A percentile compares a stretch with the other conserved stretches of the same genome.
phyloP scores from a whole-genome alignment of 2,113 vertebrate species.

The Amia ocellicauda region DNA sequence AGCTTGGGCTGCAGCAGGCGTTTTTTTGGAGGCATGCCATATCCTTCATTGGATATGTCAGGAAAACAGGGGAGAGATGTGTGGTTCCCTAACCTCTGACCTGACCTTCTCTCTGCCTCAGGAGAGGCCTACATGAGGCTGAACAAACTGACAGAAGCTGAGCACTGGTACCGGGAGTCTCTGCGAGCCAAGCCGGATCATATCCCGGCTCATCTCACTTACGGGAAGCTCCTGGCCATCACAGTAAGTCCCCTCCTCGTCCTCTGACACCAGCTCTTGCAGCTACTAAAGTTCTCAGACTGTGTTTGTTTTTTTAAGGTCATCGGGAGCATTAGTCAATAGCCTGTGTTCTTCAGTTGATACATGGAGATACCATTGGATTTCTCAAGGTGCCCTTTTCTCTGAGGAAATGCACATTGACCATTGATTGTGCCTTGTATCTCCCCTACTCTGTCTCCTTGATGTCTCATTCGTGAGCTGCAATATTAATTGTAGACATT shows the following conservation, averaged over 20 bases:
- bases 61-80: conserved; percentile 36
- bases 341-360: conserved; percentile 3
- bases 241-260: conserved; percentile 68
- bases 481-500: too few species aligned
- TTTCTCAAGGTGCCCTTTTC: conserved; percentile 18
- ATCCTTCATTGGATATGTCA: conserved; percentile 20
- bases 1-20: conserved; percentile 11
- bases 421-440: conserved; percentile 12
- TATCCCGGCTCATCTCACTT: conserved; percentile 95
- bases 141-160: conserved; percentile 84
- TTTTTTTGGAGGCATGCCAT: conserved; percentile 24
- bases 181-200: conserved; percentile 90
- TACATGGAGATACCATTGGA: not conserved
- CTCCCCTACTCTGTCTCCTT: not conserved
- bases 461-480: not conserved
- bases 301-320: too few species aligned
- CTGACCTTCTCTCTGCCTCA: conserved; percentile 46
- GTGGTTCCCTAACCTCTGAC: conserved; percentile 44
- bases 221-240: conserved; percentile 87
- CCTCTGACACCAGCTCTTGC: too few species aligned
- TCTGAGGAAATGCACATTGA: not conserved
- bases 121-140: conserved; percentile 94
- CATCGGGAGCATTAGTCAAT: conserved; percentile 30
- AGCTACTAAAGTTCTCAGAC: too few species aligned
- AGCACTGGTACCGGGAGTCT: conserved; percentile 90